These are phyloP conservation scores for Thysanoteuthis rhombus DNA, from an alignment of 2,888 invertebrate species.

Conservation along the genomic window DNA sequence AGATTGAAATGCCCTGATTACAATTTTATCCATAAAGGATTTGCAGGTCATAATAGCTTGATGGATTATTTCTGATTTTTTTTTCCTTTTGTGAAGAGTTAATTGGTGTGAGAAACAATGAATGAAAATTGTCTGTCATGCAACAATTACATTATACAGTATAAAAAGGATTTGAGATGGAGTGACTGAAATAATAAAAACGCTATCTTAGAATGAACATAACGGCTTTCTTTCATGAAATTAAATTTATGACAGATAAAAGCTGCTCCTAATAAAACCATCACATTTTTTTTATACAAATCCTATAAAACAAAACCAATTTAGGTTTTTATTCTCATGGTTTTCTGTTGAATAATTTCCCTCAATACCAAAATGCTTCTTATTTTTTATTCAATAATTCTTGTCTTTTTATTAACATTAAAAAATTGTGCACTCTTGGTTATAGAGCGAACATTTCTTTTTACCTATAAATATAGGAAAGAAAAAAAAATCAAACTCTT, in stretches of 20 bases:
- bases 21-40: background rate
- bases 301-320: background rate
- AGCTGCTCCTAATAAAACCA: background rate
- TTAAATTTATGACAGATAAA: background rate
- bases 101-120: background rate
- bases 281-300: background rate
- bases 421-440: background rate
- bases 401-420: background rate
- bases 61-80: background rate
- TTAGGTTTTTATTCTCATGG: background rate
- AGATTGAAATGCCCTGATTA: background rate
- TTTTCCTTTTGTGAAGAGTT: background rate
- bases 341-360: background rate
- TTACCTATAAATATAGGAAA: background rate
- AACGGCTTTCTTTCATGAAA: background rate
- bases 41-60: background rate
- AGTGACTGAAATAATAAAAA: background rate
- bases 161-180: background rate
- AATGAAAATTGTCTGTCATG: background rate
- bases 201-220: background rate
- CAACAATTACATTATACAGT: background rate
- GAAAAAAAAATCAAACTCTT: background rate
- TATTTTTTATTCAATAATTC: background rate
- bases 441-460: background rate
- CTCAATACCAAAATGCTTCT: background rate